Base-by-base conservation (phyloP, 2,113 vertebrate genomes). In the Varanus komodoensis region DNA sequence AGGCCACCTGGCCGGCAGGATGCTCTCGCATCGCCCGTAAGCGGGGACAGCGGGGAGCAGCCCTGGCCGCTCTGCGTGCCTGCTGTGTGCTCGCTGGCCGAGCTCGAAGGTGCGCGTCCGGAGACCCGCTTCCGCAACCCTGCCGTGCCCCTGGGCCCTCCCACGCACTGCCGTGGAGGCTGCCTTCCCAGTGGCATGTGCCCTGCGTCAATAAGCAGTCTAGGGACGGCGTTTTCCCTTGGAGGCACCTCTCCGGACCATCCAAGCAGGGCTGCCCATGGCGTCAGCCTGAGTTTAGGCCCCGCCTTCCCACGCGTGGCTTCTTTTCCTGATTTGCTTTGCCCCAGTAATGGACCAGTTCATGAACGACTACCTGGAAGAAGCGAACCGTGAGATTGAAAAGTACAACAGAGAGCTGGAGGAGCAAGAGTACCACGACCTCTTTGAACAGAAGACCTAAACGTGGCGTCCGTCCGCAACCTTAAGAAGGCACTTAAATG, bases 331-430 rank as follows among this genome's bases (percentile, higher is more conserved):
- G 98, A 98, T 96, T 94, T 91, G 32, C 57, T 54, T 86, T 8
- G 34, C n/a, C 19, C 93, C 97, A 99, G 98, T 99, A 91, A 99
- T 99, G 98, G 98, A 99, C 75, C 97, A 98, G 71, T 99, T 99
- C 92, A 98, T 99, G 93, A 97, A 98, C 0, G 98, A 99, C 93
- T 99, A 99, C 84, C 85, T 99, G 81, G 95, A 98, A 32, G 98
- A 99, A 94, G 98, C 97, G 94, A 99, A 99, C 97, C 96, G 97
- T 89, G 98, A 99, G 91, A 98, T 99, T 0, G 99, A 99, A 93
- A 96, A 94, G 12, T 99, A 98, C 96, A 99, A 99, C 97, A 96
- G 93, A 8, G 98, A 99, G 90, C 96, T 99, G 96, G 98, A 99
- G 83, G 97, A 98, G 90, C 98, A 98, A 94, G 97, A 96, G 2